Percentiles rank a stretch among this genome's conserved stretches.
Conservation (phyloP, 2,113 vertebrate genomes). For the Rhineura floridana region DNA sequence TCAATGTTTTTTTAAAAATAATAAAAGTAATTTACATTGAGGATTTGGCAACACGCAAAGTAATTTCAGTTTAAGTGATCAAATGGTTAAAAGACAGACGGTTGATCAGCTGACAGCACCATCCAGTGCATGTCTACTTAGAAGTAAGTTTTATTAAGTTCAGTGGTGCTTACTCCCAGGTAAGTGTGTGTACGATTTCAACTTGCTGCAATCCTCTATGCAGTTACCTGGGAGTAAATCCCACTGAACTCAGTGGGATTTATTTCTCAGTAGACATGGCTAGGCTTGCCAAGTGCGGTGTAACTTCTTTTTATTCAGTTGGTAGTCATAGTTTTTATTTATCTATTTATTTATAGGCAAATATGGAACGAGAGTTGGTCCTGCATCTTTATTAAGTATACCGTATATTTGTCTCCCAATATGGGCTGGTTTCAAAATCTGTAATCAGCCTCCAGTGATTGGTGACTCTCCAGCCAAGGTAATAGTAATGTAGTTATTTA, state of each 20-base stretch:
- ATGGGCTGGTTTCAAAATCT: conserved; percentile 90
- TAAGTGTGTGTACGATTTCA: not conserved
- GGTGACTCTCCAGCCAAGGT: conserved; percentile 76
- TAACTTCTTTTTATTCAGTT: not conserved
- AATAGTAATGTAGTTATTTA: conserved; percentile 46
- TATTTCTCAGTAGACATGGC: not conserved
- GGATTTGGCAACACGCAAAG: not conserved
- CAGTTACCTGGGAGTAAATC: too few species aligned
- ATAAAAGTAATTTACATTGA: not conserved
- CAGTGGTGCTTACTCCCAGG: not conserved
- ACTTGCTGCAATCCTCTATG: too few species aligned
- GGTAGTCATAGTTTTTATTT: not conserved
- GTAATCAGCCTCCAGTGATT: conserved; percentile 77
- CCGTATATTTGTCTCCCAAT: conserved; percentile 85
- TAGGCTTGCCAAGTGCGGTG: not conserved
- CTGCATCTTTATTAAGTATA: conserved; percentile 83
- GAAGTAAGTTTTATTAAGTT: too few species aligned
- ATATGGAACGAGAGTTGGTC: conserved; percentile 82
- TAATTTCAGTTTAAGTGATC: not conserved
- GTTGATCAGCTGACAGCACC: not conserved
- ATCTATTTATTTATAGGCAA: conserved; percentile 80
- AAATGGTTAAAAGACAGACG: not conserved
- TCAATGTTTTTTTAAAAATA: not conserved
- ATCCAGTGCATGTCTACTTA: not conserved
- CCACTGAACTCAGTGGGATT: too few species aligned